A percentile compares a stretch with the other conserved stretches of the same genome.
These are phyloP conservation scores for Metacarcinus magister DNA, from an alignment of 2,888 invertebrate genomes.

Conservation along the genomic window DNA sequence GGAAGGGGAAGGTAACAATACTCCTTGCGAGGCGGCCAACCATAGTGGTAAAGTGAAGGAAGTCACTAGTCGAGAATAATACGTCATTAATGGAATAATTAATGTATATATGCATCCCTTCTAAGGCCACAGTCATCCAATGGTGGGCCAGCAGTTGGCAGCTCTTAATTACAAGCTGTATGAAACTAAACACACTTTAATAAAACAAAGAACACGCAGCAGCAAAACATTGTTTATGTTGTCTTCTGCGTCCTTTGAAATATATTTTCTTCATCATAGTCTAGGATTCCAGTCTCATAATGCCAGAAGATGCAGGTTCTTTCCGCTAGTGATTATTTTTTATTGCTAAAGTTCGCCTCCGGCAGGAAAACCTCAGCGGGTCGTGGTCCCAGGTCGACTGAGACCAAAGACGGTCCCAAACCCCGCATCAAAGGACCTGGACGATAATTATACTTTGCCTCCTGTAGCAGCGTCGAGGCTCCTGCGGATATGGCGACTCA, in stretches of 20 bases:
- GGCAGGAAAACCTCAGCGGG: conserved; percentile 49
- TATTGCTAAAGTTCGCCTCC: conserved; percentile 31
- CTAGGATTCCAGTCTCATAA: conserved; percentile 16
- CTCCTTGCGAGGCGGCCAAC: neutral
- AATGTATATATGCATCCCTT: neutral
- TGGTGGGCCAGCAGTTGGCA: neutral
- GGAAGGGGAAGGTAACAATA: neutral
- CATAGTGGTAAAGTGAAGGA: neutral
- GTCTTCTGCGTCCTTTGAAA: neutral
- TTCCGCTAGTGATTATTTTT: conserved; percentile 10
- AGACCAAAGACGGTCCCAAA: neutral
- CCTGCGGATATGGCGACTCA: neutral
- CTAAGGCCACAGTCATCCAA: neutral
- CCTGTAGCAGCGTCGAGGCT: conserved; percentile 32
- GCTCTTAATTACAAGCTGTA: neutral
- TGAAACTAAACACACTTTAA: neutral
- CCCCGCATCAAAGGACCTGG: conserved; percentile 19
- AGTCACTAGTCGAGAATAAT: neutral
- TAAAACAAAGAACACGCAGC: neutral
- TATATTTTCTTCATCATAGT: neutral
- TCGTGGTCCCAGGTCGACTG: conserved; percentile 3
- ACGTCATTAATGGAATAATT: neutral
- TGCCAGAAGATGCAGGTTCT: neutral
- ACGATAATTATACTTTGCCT: conserved; percentile 49
- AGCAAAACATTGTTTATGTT: neutral